phyloP scores from a whole-genome alignment of 2,888 invertebrate species.

The Eilema depressum region DNA sequence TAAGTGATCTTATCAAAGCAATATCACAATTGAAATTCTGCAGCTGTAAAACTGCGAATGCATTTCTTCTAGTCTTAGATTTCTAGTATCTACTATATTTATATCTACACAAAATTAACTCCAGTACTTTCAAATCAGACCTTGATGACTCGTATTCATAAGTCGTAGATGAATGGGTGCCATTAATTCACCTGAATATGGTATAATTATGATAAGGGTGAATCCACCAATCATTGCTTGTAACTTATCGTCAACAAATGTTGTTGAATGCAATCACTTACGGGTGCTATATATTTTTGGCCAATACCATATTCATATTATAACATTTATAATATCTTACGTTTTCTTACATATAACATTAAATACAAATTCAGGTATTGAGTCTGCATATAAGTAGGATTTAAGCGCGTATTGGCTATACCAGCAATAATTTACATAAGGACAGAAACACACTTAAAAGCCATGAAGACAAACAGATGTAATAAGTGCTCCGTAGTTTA shows the following conservation, averaged over 20 bases:
- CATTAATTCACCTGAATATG: too few relatives aligned
- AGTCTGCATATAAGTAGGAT: slow-evolving; percentile 25
- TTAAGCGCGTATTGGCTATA: slow-evolving; percentile 43
- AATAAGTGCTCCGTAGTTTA: slow-evolving; percentile 13
- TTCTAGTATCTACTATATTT: neutral
- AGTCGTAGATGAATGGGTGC: neutral
- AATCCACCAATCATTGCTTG: neutral
- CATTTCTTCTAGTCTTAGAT: slow-evolving; percentile 13
- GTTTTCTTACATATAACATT: slow-evolving; percentile 39
- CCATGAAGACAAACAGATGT: slow-evolving; percentile 9
- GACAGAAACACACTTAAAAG: slow-evolving; percentile 12
- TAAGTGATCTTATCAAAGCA: neutral
- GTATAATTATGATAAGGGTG: neutral
- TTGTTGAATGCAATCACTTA: neutral
- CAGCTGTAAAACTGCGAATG: neutral
- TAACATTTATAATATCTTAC: slow-evolving; percentile 50
- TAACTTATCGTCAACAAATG: neutral
- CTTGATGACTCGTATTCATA: neutral
- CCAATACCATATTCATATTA: slow-evolving; percentile 14
- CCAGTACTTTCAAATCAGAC: neutral
- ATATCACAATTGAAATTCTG: slow-evolving; percentile 4
- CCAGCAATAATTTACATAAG: slow-evolving; percentile 33
- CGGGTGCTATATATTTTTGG: slow-evolving; percentile 2
- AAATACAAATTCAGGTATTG: slow-evolving; percentile 33
- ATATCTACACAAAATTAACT: neutral